Evolutionary conservation across 2,797 vertebrate genomes (phyloP).

Genomic region (Myotis planiceps): DNA sequence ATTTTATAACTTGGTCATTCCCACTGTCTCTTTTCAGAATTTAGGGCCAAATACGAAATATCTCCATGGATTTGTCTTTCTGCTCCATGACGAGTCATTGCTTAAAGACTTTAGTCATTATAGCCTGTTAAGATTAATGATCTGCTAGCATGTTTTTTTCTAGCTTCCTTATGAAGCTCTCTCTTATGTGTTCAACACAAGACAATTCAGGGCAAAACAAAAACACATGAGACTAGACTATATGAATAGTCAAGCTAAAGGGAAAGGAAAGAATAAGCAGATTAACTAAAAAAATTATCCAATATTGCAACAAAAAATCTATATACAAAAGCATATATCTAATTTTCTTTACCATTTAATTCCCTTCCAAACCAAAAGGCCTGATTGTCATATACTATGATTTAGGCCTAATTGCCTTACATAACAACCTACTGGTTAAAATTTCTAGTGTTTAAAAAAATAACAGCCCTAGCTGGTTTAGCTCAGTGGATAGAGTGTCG

Average conservation of each 20-base stretch:
- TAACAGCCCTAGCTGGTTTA: too few species aligned
- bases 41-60: background rate
- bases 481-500: too few species aligned
- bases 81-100: background rate
- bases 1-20: background rate
- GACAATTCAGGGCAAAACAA: background rate
- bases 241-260: slow-evolving; percentile 2
- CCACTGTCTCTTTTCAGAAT: background rate
- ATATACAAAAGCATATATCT: background rate
- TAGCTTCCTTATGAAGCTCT: background rate
- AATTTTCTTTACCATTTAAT: slow-evolving; percentile 2
- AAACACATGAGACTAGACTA: background rate
- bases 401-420: background rate
- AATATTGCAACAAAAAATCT: background rate
- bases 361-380: background rate
- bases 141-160: background rate
- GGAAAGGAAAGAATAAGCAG: background rate
- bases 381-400: background rate
- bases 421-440: background rate
- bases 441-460: background rate
- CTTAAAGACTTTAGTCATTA: background rate
- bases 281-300: background rate
- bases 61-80: slow-evolving; percentile 2
- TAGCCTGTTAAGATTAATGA: slow-evolving; percentile 19
- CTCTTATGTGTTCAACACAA: background rate